Evolutionary conservation across 2,113 vertebrate genomes (phyloP).

Genomic region (Tetraodon nigroviridis): DNA sequence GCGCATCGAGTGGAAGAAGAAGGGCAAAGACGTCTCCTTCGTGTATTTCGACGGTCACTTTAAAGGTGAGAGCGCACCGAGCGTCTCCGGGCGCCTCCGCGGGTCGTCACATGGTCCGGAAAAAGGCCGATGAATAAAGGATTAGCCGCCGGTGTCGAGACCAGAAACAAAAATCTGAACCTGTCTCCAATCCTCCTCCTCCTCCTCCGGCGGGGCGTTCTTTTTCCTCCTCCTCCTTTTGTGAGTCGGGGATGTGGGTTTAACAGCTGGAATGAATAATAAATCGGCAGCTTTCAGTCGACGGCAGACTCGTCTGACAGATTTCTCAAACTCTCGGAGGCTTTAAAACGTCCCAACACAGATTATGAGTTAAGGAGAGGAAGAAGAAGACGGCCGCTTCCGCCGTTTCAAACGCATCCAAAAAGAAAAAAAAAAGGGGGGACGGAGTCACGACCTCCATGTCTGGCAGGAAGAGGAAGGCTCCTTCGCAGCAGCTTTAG

Average conservation of each 20-base stretch:
- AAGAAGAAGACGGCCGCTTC: no score
- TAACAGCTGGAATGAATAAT: constrained; percentile 32
- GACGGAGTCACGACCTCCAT: no score
- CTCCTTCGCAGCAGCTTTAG: neutral
- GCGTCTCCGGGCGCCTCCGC: neutral
- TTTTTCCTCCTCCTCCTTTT: constrained; percentile 14
- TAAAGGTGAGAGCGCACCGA: constrained; percentile 72
- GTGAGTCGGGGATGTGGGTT: constrained; percentile 11
- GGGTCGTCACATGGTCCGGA: no score
- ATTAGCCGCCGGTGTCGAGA: neutral
- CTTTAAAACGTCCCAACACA: constrained; percentile 11
- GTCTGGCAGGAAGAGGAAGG: no score
- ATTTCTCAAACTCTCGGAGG: constrained; percentile 15
- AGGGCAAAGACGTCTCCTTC: constrained; percentile 77
- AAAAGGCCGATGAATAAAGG: no score
- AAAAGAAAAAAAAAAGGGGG: no score
- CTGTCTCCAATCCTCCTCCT: constrained; percentile 11
- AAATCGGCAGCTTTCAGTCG: constrained; percentile 15
- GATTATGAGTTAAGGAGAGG: no score
- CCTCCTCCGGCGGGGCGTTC: no score
- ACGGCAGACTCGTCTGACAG: neutral
- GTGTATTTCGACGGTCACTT: constrained; percentile 82
- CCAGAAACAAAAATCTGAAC: constrained; percentile 13
- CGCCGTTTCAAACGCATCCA: no score
- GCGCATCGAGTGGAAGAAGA: constrained; percentile 95